Evolutionary conservation across 2,888 invertebrate genomes (phyloP), one percentile per base, ranked within the genome.

Genomic region (Drosophila seclusa): DNA sequence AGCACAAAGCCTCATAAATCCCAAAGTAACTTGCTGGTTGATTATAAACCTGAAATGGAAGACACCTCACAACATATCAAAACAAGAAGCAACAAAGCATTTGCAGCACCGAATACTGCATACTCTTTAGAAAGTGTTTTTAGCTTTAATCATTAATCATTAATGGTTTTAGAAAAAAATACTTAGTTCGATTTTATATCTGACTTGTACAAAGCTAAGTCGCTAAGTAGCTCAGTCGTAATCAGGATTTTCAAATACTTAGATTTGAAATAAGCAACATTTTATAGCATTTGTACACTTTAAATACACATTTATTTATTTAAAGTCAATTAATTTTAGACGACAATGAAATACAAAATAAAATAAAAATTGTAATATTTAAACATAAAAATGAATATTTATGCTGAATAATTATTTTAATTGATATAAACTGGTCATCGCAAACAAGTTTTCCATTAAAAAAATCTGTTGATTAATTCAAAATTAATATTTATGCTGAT

Each of bases 1-100:
- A 55, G 58, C 48, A 70, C 69, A 74, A 80, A 81, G 75, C 88
- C 76, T 68, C 64, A 73, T 82, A 84, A 87, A 70, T 85, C 71
- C 88, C 73, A 69, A 61, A 69, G 58, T 71, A 54, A 59, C 78
- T 61, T 49, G 73, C 57, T 76, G 79, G 66, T 68, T 84, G 85
- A 89, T 89, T 82, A 85, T 65, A 63, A 76, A 78, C 64, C 79
- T 65, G 66, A 76, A 72, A 71, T 68, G 58, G 31, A 48, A 40
- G 69, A 72, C 73, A 68, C 67, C 68, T 67, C 29, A 52, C 42
- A 75, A 69, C 68, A 61, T 54, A 53, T 54, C 57, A 63, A 59
- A 29, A 53, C 53, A 64, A 50, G 58, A 8, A 40, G 29, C 8
- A 45, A 42, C 7, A 1, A 2, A 4, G 4, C 1, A 2, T 13